Conservation (phyloP, 1,140 invertebrate genomes). For the Littorina saxatilis region DNA sequence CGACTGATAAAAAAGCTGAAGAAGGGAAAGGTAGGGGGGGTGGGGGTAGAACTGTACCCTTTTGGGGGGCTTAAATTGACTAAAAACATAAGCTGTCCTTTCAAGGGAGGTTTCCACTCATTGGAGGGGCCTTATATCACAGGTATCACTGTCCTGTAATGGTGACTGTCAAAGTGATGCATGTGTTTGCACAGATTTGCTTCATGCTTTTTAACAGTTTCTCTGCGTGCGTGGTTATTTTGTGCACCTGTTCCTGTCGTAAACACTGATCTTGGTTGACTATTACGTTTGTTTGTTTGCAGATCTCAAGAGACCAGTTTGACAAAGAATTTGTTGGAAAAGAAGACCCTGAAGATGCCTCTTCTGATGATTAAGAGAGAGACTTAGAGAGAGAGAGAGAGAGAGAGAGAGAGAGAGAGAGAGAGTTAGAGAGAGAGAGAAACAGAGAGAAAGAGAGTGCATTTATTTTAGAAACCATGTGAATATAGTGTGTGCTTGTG, state of each 20-base stretch:
- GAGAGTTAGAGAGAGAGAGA: slow-evolving; percentile 10
- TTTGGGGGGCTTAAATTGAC: too few species aligned
- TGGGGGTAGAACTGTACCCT: too few species aligned
- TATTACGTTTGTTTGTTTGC: not conserved
- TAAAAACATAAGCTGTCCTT: not conserved
- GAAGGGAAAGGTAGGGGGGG: slow-evolving; percentile 88
- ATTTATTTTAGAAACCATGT: too few species aligned
- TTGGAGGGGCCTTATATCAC: not conserved
- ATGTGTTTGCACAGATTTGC: not conserved
- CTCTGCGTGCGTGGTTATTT: too few species aligned
- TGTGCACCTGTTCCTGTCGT: not conserved
- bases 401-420: not conserved
- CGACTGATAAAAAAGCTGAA: slow-evolving; percentile 92
- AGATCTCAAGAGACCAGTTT: slow-evolving; percentile 64
- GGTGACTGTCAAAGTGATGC: not conserved
- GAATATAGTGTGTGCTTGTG: too few species aligned
- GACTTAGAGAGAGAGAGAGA: slow-evolving; percentile 4
- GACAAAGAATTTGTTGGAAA: slow-evolving; percentile 47
- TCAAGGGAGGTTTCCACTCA: too few species aligned
- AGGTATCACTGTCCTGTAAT: not conserved
- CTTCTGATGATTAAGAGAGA: not conserved
- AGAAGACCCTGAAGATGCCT: not conserved
- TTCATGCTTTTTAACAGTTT: not conserved
- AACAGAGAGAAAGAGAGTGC: not conserved
- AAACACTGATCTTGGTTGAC: not conserved